phyloP scores from a whole-genome alignment of 2,888 invertebrate genomes.

The Cheilosia grossa region DNA sequence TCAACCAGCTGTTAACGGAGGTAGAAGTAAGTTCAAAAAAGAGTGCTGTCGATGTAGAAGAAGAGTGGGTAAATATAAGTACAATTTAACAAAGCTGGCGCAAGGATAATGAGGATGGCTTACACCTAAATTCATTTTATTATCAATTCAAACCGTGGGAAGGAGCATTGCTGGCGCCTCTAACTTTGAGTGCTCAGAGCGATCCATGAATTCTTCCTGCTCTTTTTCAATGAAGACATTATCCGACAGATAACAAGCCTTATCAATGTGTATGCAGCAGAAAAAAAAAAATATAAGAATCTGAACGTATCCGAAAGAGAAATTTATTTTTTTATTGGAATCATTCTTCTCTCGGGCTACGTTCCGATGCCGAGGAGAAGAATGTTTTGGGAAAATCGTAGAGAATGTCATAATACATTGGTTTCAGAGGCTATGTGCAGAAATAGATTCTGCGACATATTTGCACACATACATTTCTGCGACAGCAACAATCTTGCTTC shows the following conservation, averaged over 20 bases:
- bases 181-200: not conserved
- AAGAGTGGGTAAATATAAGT: too few species aligned
- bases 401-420: too few species aligned
- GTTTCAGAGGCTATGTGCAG: too few species aligned
- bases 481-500: slow-evolving; percentile 32
- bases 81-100: too few species aligned
- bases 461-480: slow-evolving; percentile 9
- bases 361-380: not conserved
- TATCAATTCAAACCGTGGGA: too few species aligned
- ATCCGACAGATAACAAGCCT: not conserved
- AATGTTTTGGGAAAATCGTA: not conserved
- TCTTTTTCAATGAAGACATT: not conserved
- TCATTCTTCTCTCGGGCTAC: not conserved
- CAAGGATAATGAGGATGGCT: too few species aligned
- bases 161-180: too few species aligned
- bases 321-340: not conserved
- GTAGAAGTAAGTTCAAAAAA: too few species aligned
- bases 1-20: too few species aligned
- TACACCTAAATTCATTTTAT: too few species aligned
- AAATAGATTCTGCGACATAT: slow-evolving; percentile 7
- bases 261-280: not conserved
- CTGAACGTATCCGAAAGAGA: not conserved
- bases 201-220: not conserved
- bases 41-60: too few species aligned
- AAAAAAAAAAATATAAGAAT: not conserved